Conservation (phyloP, 1,140 invertebrate species). For the Metopolophium dirhodum region DNA sequence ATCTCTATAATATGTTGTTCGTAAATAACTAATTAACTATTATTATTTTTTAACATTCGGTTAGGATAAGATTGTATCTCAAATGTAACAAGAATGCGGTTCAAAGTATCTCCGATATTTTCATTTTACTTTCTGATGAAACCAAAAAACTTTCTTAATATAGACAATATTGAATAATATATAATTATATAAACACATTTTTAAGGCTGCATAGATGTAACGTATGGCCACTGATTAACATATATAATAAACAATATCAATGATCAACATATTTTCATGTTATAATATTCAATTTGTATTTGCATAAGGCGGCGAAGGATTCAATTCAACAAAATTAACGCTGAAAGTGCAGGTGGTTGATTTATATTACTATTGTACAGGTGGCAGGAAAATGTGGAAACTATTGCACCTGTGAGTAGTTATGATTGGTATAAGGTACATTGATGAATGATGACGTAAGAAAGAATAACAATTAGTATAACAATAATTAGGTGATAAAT, state of each 20-base stretch:
- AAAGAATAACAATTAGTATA: not conserved
- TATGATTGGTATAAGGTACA: not conserved
- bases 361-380: not conserved
- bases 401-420: not conserved
- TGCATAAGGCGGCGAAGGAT: not conserved
- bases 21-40: not conserved
- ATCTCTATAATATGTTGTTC: not conserved
- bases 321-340: not conserved
- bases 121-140: not conserved
- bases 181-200: not conserved
- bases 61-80: not conserved
- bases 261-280: not conserved
- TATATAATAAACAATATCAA: not conserved
- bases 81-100: not conserved
- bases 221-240: not conserved
- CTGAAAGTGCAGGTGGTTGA: not conserved
- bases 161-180: not conserved
- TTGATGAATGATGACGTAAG: not conserved
- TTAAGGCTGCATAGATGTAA: not conserved
- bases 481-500: not conserved
- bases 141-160: not conserved
- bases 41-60: not conserved
- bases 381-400: not conserved
- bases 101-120: constrained; percentile 1
- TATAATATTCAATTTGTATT: not conserved